Evolutionary conservation across 1,140 invertebrate genomes (phyloP), one percentile per base, ranked within the genome.

Genomic region (Meteorus sp.): DNA sequence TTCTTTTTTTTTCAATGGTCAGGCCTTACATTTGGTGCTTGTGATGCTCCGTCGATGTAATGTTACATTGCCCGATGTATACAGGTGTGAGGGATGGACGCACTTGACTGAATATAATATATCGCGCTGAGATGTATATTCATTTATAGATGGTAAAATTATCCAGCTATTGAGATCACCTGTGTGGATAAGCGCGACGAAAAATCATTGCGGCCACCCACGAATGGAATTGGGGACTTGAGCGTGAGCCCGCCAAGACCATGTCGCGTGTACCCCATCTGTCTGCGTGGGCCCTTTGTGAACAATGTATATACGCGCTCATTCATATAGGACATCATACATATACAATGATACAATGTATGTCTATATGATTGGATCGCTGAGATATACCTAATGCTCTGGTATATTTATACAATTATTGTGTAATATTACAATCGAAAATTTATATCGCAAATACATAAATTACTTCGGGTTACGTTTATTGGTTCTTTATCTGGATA

Each of bases 191-290:
- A 58, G 48, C n/a, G 37, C 25, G 22, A 59, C 67, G n/a, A 76
- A 73, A 76, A 77, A 77, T 78, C 76, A 78, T 79, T 74, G 72
- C 65, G 76, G 67, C 77, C 77, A 79, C 77, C 77, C 77, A 79
- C 77, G 75, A 53, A 15, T 41, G 31, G 31, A 52, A 52, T 52
- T 52, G 31, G 33, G 33, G 13, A 31, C 7, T 11, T 11, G 15
- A 23, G 8, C 4, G 9, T n/a, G 19, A 23, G n/a, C 20, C 43
- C n/a, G 9, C 17, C 20, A 39, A 39, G 35, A 5, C n/a, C 15
- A 45, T 45, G 43, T 19, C 20, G n/a, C n/a, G n/a, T 17, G 22
- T 19, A 45, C 22, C 20, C 45, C 45, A 13, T 29, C 0, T 48
- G 45, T 25, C 25, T 48, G 20, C n/a, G 8, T 48, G n/a, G 23